Evolutionary conservation across 2,113 vertebrate genomes (phyloP).

Genomic region (Crotalus helleri): DNA sequence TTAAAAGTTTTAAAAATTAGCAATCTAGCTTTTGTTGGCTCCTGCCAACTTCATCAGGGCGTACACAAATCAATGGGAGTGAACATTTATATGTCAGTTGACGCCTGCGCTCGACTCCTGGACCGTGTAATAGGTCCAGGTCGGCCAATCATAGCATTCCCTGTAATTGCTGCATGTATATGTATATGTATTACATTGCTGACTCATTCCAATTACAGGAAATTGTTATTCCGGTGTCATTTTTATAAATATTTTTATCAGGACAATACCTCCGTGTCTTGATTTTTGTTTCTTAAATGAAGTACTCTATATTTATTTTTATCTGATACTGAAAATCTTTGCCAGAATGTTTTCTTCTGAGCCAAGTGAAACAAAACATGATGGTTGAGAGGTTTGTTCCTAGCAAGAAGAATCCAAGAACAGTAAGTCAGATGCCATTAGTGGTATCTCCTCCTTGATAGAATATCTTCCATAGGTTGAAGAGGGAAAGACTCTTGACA

Average conservation of each 20-base stretch:
- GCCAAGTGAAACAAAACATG: neutral
- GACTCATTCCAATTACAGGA: neutral
- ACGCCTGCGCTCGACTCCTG: too few relatives aligned
- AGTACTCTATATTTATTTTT: neutral
- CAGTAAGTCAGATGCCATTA: neutral
- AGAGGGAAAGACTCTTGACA: neutral
- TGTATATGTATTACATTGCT: neutral
- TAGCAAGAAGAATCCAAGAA: neutral
- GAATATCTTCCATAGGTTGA: neutral
- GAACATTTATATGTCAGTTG: too few relatives aligned
- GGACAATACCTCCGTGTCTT: neutral
- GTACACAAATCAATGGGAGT: too few relatives aligned
- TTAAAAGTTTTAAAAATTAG: too few relatives aligned
- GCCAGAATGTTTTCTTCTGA: neutral
- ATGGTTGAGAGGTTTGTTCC: too few relatives aligned
- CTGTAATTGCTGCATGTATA: too few relatives aligned
- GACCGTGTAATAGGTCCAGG: too few relatives aligned
- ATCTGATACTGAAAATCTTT: neutral
- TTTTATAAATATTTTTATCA: neutral
- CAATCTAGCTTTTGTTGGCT: too few relatives aligned
- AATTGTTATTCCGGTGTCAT: neutral
- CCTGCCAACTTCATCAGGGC: too few relatives aligned
- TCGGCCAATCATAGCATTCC: too few relatives aligned
- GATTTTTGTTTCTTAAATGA: neutral
- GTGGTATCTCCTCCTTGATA: neutral